Evolutionary conservation across 2,797 vertebrate genomes (phyloP), one percentile per base, ranked within the genome.

Genomic region (Clarias platycephalus): DNA sequence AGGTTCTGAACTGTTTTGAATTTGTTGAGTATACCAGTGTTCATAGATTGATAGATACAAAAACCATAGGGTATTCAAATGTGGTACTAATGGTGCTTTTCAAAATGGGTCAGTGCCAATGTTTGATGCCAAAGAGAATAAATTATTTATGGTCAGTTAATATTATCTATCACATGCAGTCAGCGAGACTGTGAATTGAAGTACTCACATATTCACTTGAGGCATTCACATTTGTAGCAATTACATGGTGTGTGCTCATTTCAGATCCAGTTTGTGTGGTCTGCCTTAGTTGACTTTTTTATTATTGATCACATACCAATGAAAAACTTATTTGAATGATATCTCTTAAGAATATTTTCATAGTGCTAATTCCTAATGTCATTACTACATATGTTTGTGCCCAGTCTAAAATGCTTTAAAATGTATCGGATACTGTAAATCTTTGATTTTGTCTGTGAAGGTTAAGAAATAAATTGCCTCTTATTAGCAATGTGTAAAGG

Each of bases 401-500:
- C 22, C 6, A 75, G 12, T 58, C 37, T 80, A 31, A 72, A 84
- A 75, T 53, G 83, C 31, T 81, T 31, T 58, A 4, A 81, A 58
- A 62, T 18, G 12, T 60, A 53, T 70, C 77, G 58, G 60, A 18
- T 34, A 68, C 49, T 82, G 53, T 62, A 68, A 44, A 20, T 74
- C 1, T 57, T 74, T 81, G 28, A 60, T 16, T 37, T 60, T 81
- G 26, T 22, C 67, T 40, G 57, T 81, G 64, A 83, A 34, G 83
- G 77, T 78, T 78, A 83, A 81, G 66, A 12, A 49, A 77, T 34
- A 80, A 87, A 86, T 77, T 75, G 26, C 28, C n/a, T 83, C 22
- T 79, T 12, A 83, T 87, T 7, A 40, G 62, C 31, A 8, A 49
- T 81, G 75, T 83, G 66, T 72, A 22, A 83, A 80, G 55, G 28